A percentile compares a stretch with the other conserved stretches of the same genome.
phyloP scores from a whole-genome alignment of 2,113 vertebrate species.

The Apistogramma diplotaenia region DNA sequence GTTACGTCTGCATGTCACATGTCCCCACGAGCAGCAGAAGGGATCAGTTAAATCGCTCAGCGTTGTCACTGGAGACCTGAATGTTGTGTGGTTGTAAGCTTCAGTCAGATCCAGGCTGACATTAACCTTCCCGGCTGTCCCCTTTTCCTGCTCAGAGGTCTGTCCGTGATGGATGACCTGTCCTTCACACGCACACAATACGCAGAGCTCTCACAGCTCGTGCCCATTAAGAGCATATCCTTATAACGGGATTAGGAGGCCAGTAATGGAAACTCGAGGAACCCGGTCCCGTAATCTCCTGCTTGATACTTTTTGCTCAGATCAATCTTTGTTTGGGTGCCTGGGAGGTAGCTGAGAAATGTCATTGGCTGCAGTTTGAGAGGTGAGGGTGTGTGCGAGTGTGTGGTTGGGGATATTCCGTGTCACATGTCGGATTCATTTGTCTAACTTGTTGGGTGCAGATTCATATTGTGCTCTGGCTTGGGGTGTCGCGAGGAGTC shows the following conservation, averaged over 20 bases:
- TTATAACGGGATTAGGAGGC: slow-evolving; percentile 59
- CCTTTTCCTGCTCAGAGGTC: slow-evolving; percentile 21
- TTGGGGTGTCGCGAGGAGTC: slow-evolving; percentile 39
- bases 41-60: slow-evolving; percentile 7
- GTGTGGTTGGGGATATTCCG: slow-evolving; percentile 1
- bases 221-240: slow-evolving; percentile 53
- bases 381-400: background rate
- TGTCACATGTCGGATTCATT: slow-evolving; percentile 51
- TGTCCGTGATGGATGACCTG: slow-evolving; percentile 57
- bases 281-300: slow-evolving; percentile 39
- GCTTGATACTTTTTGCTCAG: slow-evolving; percentile 47
- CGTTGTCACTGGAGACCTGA: slow-evolving; percentile 38
- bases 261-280: slow-evolving; percentile 44
- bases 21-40: background rate
- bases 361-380: slow-evolving; percentile 34
- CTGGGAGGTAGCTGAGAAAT: slow-evolving; percentile 50
- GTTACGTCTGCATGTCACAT: background rate
- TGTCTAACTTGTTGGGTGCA: slow-evolving; percentile 42
- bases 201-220: slow-evolving; percentile 5
- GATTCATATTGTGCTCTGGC: slow-evolving; percentile 24
- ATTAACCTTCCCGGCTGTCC: slow-evolving; percentile 56
- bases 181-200: background rate
- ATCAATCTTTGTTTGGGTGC: slow-evolving; percentile 66
- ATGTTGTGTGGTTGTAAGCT: slow-evolving; percentile 32
- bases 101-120: slow-evolving; percentile 32